Conservation (phyloP, 2,113 vertebrate genomes). For the Mus pahari region DNA sequence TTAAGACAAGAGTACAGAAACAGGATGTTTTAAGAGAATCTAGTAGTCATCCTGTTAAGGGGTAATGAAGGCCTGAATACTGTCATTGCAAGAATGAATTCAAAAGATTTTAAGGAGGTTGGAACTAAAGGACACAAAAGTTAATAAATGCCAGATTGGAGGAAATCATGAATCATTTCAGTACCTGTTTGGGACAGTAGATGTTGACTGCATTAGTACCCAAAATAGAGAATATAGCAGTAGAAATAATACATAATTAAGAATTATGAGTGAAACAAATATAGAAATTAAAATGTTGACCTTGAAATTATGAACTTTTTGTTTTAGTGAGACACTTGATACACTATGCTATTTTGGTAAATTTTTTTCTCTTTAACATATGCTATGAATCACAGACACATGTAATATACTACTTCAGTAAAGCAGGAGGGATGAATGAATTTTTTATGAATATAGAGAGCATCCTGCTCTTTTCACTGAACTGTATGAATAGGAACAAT, state of each 20-base stretch:
- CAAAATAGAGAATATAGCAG: not conserved
- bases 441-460: not conserved
- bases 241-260: not conserved
- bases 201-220: not conserved
- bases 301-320: slow-evolving; percentile 52
- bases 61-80: not conserved
- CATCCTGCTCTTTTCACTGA: not conserved
- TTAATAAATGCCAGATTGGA: slow-evolving; percentile 25
- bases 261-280: not conserved
- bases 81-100: not conserved
- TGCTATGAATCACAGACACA: not conserved
- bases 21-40: not conserved
- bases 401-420: not conserved
- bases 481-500: not conserved
- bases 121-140: not conserved
- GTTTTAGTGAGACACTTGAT: not conserved
- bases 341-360: slow-evolving; percentile 2
- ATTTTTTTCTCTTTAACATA: slow-evolving; percentile 28
- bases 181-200: slow-evolving; percentile 3
- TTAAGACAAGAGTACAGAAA: slow-evolving; percentile 51
- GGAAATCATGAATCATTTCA: not conserved
- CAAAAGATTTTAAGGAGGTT: not conserved
- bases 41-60: not conserved
- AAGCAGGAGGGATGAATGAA: not conserved
- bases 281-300: slow-evolving; percentile 36